phyloP scores from a whole-genome alignment of 1,140 invertebrate species.

The Ips nitidus region DNA sequence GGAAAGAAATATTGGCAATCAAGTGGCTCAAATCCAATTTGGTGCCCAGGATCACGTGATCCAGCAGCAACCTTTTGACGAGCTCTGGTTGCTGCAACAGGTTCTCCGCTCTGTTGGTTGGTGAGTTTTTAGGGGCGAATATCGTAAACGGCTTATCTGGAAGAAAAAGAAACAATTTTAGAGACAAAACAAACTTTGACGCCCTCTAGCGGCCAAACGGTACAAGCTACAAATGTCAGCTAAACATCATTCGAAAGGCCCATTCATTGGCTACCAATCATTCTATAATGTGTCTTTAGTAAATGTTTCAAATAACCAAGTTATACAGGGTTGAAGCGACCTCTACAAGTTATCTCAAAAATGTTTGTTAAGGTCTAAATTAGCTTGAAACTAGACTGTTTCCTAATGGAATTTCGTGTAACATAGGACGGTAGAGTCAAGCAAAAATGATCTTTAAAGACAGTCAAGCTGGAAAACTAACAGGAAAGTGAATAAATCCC shows the following conservation, averaged over 20 bases:
- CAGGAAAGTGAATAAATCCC: background rate
- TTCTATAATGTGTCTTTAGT: too few relatives aligned
- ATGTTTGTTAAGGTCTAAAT: too few relatives aligned
- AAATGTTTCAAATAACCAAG: too few relatives aligned
- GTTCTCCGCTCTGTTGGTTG: slow-evolving; percentile 53
- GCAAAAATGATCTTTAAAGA: too few relatives aligned
- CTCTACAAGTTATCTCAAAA: too few relatives aligned
- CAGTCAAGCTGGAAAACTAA: too few relatives aligned
- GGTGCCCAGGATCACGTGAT: slow-evolving; percentile 58
- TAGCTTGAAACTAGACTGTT: too few relatives aligned
- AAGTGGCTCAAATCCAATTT: slow-evolving; percentile 51
- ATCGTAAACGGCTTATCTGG: slow-evolving; percentile 62
- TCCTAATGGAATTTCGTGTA: too few relatives aligned
- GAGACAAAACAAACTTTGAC: background rate
- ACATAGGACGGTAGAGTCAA: too few relatives aligned
- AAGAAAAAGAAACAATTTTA: slow-evolving; percentile 40
- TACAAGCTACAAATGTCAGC: background rate
- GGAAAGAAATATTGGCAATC: slow-evolving; percentile 54
- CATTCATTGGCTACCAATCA: too few relatives aligned
- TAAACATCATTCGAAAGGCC: background rate
- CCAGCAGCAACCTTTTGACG: slow-evolving; percentile 59
- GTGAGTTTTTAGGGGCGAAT: slow-evolving; percentile 60
- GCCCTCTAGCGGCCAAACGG: too few relatives aligned
- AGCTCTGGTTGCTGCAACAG: slow-evolving; percentile 51
- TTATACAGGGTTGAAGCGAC: too few relatives aligned